Percentiles rank a stretch among this genome's conserved stretches.
phyloP scores from a whole-genome alignment of 2,888 invertebrate species.

The Sialis lutaria region DNA sequence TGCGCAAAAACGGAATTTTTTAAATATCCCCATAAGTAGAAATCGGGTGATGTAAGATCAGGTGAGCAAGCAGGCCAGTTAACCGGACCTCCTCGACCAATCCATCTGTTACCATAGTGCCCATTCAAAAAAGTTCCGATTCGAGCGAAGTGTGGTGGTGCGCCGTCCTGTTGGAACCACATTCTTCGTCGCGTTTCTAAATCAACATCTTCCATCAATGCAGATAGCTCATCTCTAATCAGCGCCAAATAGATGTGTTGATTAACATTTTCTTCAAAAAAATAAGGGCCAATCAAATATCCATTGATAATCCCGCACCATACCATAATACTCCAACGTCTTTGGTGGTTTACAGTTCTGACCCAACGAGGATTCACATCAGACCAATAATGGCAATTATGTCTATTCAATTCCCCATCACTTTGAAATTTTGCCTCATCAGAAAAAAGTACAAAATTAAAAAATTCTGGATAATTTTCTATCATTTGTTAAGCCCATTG shows the following conservation, averaged over 20 bases:
- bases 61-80: constrained; percentile 9
- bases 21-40: constrained; percentile 1
- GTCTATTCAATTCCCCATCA: too few species aligned
- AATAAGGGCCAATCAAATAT: constrained; percentile 4
- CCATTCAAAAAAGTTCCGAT: constrained; percentile 6
- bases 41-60: constrained; percentile 8
- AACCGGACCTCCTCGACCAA: constrained; percentile 8
- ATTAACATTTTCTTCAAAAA: constrained; percentile 1
- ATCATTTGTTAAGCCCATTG: too few species aligned
- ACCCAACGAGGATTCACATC: background rate
- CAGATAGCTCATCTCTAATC: background rate
- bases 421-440: too few species aligned
- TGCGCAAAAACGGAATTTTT: background rate
- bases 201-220: background rate
- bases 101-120: constrained; percentile 7
- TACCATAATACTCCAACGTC: too few species aligned
- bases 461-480: too few species aligned
- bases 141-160: constrained; percentile 1
- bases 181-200: too few species aligned
- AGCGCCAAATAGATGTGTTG: background rate
- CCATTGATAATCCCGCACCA: background rate
- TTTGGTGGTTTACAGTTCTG: too few species aligned
- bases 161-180: too few species aligned
- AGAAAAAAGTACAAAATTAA: too few species aligned
- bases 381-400: too few species aligned